phyloP scores from a whole-genome alignment of 2,888 invertebrate genomes.

The Helobdella robusta region DNA sequence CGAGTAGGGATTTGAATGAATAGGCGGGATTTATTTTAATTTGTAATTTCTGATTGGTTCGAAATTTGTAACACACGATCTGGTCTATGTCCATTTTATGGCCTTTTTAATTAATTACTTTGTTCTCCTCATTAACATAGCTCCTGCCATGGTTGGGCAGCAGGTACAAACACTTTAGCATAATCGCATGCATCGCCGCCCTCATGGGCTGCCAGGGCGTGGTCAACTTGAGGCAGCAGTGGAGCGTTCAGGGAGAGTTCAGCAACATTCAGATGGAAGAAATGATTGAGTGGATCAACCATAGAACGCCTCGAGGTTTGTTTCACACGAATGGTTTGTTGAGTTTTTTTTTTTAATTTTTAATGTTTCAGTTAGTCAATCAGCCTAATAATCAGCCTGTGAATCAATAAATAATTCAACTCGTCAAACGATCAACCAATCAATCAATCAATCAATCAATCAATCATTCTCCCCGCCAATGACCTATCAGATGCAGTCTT shows the following conservation, averaged over 20 bases:
- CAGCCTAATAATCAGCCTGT: too few species aligned
- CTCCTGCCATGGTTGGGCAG: slow-evolving; percentile 6
- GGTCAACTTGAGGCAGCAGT: slow-evolving; percentile 52
- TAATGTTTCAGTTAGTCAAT: too few species aligned
- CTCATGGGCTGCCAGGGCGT: slow-evolving; percentile 55
- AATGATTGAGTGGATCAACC: slow-evolving; percentile 66
- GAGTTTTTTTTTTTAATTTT: too few species aligned
- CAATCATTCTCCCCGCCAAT: too few species aligned
- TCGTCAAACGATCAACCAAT: too few species aligned
- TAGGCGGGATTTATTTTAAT: not conserved
- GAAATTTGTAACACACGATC: not conserved
- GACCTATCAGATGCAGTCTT: slow-evolving; percentile 60
- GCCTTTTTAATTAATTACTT: not conserved
- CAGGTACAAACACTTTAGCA: slow-evolving; percentile 25
- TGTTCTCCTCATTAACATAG: not conserved
- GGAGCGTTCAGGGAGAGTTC: slow-evolving; percentile 56
- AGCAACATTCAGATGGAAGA: slow-evolving; percentile 65
- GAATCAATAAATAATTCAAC: too few species aligned
- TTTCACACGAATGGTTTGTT: too few species aligned
- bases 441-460: too few species aligned
- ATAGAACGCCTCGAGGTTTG: slow-evolving; percentile 50
- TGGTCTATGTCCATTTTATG: too few species aligned
- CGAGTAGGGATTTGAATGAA: slow-evolving; percentile 47
- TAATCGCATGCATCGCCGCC: slow-evolving; percentile 54
- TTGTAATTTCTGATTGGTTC: not conserved